These are phyloP conservation scores for Mus caroli DNA, from an alignment of 2,797 vertebrate genomes.

Conservation along the genomic window DNA sequence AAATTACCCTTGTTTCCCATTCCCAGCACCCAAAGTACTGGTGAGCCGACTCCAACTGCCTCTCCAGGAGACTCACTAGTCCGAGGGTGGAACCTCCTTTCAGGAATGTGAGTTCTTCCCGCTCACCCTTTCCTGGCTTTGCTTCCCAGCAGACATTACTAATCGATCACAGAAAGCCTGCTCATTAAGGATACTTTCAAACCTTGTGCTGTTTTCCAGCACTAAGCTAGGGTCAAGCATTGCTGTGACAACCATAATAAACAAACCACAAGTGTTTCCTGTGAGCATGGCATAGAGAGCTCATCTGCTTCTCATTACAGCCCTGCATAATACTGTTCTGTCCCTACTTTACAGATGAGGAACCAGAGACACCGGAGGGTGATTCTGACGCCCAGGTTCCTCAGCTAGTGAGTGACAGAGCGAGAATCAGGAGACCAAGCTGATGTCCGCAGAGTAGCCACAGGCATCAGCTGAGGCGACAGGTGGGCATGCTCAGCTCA, in stretches of 20 bases:
- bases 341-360: neutral
- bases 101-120: neutral
- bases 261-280: neutral
- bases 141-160: neutral
- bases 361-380: neutral
- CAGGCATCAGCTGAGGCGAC: neutral
- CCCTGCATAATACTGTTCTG: neutral
- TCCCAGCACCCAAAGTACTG: neutral
- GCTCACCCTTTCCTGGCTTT: neutral
- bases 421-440: neutral
- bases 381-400: neutral
- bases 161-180: neutral
- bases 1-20: too few relatives aligned
- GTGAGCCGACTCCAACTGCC: neutral
- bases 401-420: neutral
- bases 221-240: neutral
- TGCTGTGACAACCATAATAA: neutral
- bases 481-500: neutral
- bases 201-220: neutral
- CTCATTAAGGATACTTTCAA: neutral
- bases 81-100: neutral
- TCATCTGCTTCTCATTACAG: neutral
- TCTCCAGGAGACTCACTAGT: neutral
- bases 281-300: neutral
- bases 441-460: accelerated